Evolutionary conservation across 2,888 invertebrate genomes (phyloP), one percentile per base, ranked within the genome.

Genomic region (Leucophora obtusa): DNA sequence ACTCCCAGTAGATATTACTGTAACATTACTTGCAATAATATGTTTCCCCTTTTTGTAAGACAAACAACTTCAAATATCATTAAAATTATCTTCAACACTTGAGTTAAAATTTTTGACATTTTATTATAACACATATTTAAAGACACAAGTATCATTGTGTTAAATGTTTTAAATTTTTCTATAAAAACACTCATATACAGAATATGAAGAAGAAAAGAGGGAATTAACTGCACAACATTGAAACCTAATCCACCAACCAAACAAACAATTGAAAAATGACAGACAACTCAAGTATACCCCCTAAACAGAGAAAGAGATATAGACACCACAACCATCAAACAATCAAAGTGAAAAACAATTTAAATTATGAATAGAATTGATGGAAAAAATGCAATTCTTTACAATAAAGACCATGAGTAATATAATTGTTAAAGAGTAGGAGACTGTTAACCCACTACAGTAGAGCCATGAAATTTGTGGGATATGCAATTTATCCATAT

Each of bases 111-210:
- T 76, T 76, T 76, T 73, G 54, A 74, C 60, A 77, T 77, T 81
- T 70, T 66, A 43, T 79, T 74, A 54, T 74, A 69, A 63, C 78
- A 70, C 73, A 63, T 58, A 75, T 63, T 66, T 50, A 65, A 28
- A 68, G 60, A 53, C 68, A 54, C 79, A 85, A 87, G 85, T 85
- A 85, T 83, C 86, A 86, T 87, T 83, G 79, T 80, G 82, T 81
- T 84, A 86, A 87, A 87, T 86, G 85, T 83, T 86, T 86, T 85
- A 83, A 85, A 85, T 86, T 87, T 54, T 18, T 73, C 69, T 28
- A 54, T 50, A 51, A 28, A 15, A 54, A 54, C 6, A 50, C 15
- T n/a, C n/a, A n/a, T n/a, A n/a, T n/a, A 50, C 62, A 33, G 28
- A 24, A 59, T 15, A 54, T 7, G 35, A 9, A 24, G 38, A 56